phyloP scores from a whole-genome alignment of 1,140 invertebrate species.

The Euura lappo region DNA sequence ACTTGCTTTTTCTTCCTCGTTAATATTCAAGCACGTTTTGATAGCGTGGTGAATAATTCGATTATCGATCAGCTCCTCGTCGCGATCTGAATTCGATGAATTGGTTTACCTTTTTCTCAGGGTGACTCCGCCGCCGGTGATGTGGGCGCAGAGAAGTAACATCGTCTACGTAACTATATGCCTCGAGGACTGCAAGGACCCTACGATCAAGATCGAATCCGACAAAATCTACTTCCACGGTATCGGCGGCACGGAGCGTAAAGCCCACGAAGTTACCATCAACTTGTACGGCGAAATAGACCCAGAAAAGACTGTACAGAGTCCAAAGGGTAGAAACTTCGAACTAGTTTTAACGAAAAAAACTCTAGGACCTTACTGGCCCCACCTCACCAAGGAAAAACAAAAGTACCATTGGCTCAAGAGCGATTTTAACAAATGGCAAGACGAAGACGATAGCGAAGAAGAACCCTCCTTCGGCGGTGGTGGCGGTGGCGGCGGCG shows the following conservation, averaged over 20 bases:
- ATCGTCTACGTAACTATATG: constrained; percentile 86
- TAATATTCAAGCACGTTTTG: background rate
- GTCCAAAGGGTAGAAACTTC: constrained; percentile 64
- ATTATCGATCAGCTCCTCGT: background rate
- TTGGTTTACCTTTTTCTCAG: constrained; percentile 41
- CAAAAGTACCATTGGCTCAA: constrained; percentile 95
- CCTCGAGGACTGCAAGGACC: constrained; percentile 88
- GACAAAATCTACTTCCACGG: constrained; percentile 86
- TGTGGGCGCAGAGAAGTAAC: constrained; percentile 89
- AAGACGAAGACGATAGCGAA: constrained; percentile 89
- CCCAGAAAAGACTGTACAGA: constrained; percentile 74
- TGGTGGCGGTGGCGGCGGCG: constrained; percentile 42
- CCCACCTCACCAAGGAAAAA: constrained; percentile 83
- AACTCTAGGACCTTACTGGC: constrained; percentile 84
- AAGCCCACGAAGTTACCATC: constrained; percentile 84
- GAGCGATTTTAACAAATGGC: constrained; percentile 97
- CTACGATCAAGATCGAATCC: constrained; percentile 81
- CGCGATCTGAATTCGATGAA: too few relatives aligned
- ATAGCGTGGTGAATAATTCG: background rate
- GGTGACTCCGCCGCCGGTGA: constrained; percentile 77
- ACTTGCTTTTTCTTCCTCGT: background rate
- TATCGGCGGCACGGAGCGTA: constrained; percentile 82
- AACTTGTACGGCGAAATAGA: constrained; percentile 84
- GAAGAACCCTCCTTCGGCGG: constrained; percentile 60
- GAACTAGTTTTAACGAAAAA: constrained; percentile 69